Conservation (phyloP, 2,797 vertebrate species). For the Enoplosus armatus region DNA sequence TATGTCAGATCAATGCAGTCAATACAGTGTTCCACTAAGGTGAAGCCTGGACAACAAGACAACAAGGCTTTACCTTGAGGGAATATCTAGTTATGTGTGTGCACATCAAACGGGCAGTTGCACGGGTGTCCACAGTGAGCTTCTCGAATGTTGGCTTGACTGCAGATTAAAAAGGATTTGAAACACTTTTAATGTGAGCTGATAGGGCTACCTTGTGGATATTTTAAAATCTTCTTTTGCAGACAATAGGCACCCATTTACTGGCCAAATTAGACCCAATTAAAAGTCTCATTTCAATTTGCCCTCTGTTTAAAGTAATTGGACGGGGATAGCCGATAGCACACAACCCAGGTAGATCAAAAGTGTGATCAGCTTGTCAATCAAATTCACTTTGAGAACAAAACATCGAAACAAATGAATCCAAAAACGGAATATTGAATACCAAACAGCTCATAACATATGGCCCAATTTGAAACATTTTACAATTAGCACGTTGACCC, state of each 20-base stretch:
- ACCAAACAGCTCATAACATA: neutral
- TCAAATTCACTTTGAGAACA: constrained; percentile 40
- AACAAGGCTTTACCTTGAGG: neutral
- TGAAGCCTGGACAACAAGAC: neutral
- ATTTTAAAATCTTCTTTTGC: constrained; percentile 51
- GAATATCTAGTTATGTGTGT: constrained; percentile 8
- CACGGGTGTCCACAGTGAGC: constrained; percentile 37
- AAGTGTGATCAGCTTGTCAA: constrained; percentile 54
- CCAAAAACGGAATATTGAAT: constrained; percentile 4
- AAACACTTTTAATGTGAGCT: constrained; percentile 60
- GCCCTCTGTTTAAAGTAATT: constrained; percentile 57
- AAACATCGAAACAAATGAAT: neutral
- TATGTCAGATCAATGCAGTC: constrained; percentile 24
- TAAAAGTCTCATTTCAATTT: constrained; percentile 64
- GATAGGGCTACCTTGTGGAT: constrained; percentile 49
- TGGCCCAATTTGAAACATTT: neutral
- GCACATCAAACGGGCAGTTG: constrained; percentile 34
- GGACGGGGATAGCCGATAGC: constrained; percentile 40
- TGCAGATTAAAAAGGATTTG: constrained; percentile 64
- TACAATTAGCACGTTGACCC: neutral
- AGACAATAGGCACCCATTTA: constrained; percentile 48
- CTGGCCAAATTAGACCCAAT: constrained; percentile 68
- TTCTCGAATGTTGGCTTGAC: constrained; percentile 47
- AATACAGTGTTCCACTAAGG: neutral
- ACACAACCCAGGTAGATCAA: constrained; percentile 44